Base-by-base conservation (phyloP, 2,888 invertebrate species). In the Orthonychiurus folsomi region DNA sequence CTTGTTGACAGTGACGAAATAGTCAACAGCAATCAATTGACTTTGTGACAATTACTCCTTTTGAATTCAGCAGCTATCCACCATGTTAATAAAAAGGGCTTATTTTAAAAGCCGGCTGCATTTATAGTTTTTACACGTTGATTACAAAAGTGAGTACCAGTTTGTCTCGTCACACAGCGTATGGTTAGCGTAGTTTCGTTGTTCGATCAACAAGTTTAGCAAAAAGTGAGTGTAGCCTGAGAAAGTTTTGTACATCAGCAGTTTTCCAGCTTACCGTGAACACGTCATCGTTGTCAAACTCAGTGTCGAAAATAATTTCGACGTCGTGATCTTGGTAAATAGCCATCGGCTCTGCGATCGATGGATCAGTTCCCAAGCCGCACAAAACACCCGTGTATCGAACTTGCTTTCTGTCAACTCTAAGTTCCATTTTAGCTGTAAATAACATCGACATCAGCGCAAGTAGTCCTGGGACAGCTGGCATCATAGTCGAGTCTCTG, bases 321-420 rank as follows among this genome's bases (percentile, higher is more conserved):
- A 94, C 81, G 77, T 96, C 95, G 76, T 93, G 91, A 70, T 91
- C 88, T 12, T 86, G 85, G 77, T 86, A 87, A 61, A 85, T 78
- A 0, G 79, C 56, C 21, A n/a, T 27, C 1, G 60, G 47, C 18
- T 50, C 57, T 18, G 76, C 73, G 27, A 80, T 80, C 1, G 73
- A 69, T 0, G 79, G 78, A 63, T 84, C 77, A 72, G 79, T 83
- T 37, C 95, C 95, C 18, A 95, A 80, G 0, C 95, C 95, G 77
- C 93, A 92, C 47, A 96, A 79, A 12, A 88, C 85, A 21, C 88
- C 86, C 52, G 85, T 86, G 75, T 89, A 88, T 24, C 83, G 81
- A 0, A 83, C 82, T 18, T 61, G 53, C 3, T 59, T 53, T 9
- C 50, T 54, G 28, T 72, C 67, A 9, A 60, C 60, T 18, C 72